Base-by-base conservation (phyloP, 2,888 invertebrate genomes). In the Cheilosia vernalis region DNA sequence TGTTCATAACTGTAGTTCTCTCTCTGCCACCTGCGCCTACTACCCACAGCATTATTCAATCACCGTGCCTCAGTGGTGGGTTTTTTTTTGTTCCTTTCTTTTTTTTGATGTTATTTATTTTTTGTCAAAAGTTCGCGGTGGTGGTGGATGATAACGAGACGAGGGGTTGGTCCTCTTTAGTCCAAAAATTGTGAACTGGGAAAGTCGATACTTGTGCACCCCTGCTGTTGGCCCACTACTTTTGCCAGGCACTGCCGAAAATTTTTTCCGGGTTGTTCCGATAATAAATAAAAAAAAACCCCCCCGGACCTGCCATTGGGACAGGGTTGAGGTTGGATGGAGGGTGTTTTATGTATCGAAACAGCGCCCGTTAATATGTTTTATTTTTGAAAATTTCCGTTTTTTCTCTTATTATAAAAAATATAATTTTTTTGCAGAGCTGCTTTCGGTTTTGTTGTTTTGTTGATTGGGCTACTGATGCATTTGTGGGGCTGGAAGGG, bases 131-230 rank as follows among this genome's bases (percentile, higher is more conserved):
- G 61, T 67, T 78, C 83, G 73, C 27, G 83, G 79, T 72, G 83
- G 30, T 30, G 30, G 49, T 61, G 73, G 49, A 67, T 69, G 56
- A 78, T 73, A 79, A 73, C 51, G 83, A 83, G 83, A 79, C 73
- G 63, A 79, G 83, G 83, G 83, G 83, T 76, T 84, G 84, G 80
- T 70, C 84, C 84, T 84, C 84, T 84, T 80, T 80, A 74, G 73
- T 69, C 47, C 19, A 49, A 49, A 49, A 76, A 21, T 27, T 49
- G 53, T 80, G 74, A 84, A 80, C 84, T 74, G 84, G 56, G 80
- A 80, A 84, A 74, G 84, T 84, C 74, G 84, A 84, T 84, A 84
- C 63, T 84, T 69, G 69, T 84, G 73, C 63, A 74, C 74, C 80
- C 69, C 60, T 49, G 21, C 53, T 55, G 49, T 17, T 40, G 33